Conservation (phyloP, 1,140 invertebrate genomes). For the Linepithema humile region DNA sequence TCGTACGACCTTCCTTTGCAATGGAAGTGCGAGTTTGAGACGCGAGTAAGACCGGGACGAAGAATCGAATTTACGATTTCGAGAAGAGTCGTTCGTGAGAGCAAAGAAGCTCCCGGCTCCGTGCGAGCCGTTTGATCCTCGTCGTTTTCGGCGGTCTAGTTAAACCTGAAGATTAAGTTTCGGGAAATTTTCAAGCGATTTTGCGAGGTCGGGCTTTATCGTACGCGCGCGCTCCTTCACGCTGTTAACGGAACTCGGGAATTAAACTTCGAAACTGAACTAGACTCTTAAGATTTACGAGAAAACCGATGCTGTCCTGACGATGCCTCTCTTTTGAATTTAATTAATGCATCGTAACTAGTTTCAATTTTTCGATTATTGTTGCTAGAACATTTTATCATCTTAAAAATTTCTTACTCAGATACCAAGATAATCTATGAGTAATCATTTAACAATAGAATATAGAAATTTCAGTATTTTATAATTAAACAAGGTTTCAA, state of each 20-base stretch:
- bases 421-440: too few species aligned
- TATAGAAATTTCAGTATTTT: neutral
- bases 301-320: neutral
- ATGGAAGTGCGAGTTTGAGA: conserved; percentile 6
- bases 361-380: neutral
- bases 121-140: conserved; percentile 32
- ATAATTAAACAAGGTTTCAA: neutral
- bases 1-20: neutral
- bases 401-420: neutral
- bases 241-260: conserved; percentile 17
- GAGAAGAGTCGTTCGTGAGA: conserved; percentile 8
- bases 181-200: conserved; percentile 54
- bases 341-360: conserved; percentile 13
- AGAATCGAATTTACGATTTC: conserved; percentile 48
- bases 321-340: conserved; percentile 32
- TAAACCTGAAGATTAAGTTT: conserved; percentile 55
- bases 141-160: conserved; percentile 43
- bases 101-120: neutral
- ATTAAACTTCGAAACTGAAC: conserved; percentile 49
- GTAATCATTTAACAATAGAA: neutral
- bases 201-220: conserved; percentile 21
- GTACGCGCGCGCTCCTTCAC: conserved; percentile 13
- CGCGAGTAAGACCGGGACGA: neutral
- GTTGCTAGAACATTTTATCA: neutral
- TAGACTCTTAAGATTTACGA: conserved; percentile 43